Conservation (phyloP, 2,797 vertebrate species). For the Percopsis omiscomaycus region DNA sequence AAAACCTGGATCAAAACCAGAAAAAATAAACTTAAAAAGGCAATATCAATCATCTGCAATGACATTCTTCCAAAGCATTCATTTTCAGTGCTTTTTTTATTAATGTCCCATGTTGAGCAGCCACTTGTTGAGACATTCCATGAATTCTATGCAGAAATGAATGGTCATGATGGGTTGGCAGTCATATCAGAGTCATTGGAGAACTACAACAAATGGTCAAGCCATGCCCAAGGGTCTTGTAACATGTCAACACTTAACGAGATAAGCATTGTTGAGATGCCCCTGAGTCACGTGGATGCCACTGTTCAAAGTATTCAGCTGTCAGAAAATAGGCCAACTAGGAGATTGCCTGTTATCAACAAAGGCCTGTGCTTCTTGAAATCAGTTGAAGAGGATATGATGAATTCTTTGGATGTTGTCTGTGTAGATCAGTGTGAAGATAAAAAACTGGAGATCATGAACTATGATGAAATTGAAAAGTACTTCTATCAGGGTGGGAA, state of each 20-base stretch:
- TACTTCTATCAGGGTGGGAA: constrained; percentile 71
- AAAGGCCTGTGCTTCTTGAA: constrained; percentile 54
- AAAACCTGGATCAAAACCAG: constrained; percentile 70
- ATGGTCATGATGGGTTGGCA: constrained; percentile 62
- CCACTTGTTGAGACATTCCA: constrained; percentile 68
- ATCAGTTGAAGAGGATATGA: constrained; percentile 57
- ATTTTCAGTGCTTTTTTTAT: constrained; percentile 73
- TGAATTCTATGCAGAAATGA: constrained; percentile 76
- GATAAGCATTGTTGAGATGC: constrained; percentile 71
- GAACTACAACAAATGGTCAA: constrained; percentile 68
- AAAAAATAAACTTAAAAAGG: constrained; percentile 69
- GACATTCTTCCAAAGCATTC: constrained; percentile 54
- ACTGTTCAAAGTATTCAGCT: constrained; percentile 67
- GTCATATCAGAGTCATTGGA: constrained; percentile 72
- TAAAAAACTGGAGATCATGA: constrained; percentile 49
- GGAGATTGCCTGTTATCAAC: constrained; percentile 60
- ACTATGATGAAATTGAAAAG: constrained; percentile 56
- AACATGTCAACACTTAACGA: constrained; percentile 46
- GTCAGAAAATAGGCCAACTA: constrained; percentile 12
- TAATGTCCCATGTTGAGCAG: constrained; percentile 70
- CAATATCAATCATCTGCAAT: constrained; percentile 70
- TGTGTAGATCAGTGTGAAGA: constrained; percentile 69
- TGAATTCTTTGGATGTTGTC: constrained; percentile 72
- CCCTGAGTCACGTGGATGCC: constrained; percentile 69
- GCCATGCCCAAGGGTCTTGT: constrained; percentile 67